A percentile compares a stretch with the other conserved stretches of the same genome.
Conservation (phyloP, 2,113 vertebrate genomes). For the Galeopterus variegatus region DNA sequence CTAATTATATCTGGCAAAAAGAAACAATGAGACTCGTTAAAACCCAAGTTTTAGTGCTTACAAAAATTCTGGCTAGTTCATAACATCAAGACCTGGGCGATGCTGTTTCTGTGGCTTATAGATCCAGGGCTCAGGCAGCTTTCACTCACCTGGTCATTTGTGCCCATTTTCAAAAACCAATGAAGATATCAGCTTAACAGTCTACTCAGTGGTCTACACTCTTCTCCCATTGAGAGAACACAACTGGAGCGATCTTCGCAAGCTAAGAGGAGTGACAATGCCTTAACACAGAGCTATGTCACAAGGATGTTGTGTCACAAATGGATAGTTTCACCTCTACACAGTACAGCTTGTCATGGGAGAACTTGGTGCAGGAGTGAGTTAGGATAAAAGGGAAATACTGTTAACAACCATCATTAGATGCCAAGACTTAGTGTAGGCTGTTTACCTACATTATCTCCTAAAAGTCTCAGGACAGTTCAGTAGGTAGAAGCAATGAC, state of each 20-base stretch:
- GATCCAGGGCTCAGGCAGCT: not conserved
- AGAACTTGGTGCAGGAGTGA: rapidly evolving
- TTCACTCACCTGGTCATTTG: not conserved
- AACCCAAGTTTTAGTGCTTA: not conserved
- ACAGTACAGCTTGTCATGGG: not conserved
- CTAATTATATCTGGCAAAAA: conserved; percentile 28
- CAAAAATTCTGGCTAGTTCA: not conserved
- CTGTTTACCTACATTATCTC: not conserved
- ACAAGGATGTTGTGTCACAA: rapidly evolving
- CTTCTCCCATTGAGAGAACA: not conserved
- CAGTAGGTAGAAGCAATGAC: not conserved
- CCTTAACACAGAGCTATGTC: not conserved
- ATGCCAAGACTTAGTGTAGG: not conserved
- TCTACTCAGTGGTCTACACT: not conserved
- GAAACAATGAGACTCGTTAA: conserved; percentile 41
- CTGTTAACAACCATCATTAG: not conserved
- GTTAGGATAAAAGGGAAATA: not conserved
- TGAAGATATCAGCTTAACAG: not conserved
- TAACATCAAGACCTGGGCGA: not conserved
- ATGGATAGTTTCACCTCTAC: not conserved
- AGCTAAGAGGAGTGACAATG: not conserved
- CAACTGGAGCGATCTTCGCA: not conserved
- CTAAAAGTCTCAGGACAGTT: not conserved
- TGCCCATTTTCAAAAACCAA: not conserved
- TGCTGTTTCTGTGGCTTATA: not conserved